Conservation (phyloP, 2,113 vertebrate species). For the Nerophis lumbriciformis region DNA sequence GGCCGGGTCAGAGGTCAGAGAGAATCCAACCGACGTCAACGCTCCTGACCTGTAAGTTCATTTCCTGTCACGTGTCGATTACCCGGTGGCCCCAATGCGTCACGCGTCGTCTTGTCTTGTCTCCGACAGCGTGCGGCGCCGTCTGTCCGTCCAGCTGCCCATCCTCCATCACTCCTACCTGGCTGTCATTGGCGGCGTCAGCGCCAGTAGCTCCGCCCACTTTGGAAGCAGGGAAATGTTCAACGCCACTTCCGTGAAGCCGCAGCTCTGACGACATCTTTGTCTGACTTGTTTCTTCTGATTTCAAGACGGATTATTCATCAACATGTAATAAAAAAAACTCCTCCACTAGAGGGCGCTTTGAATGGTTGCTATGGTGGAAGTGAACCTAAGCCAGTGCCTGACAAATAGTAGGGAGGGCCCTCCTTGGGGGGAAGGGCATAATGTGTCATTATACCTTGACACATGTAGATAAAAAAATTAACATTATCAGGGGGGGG, state of each 20-base stretch:
- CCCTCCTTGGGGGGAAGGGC: too few species aligned
- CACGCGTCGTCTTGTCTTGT: neutral
- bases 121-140: constrained; percentile 32
- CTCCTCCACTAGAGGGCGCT: neutral
- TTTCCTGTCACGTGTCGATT: neutral
- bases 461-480: too few species aligned
- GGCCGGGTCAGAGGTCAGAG: too few species aligned
- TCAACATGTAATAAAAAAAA: neutral
- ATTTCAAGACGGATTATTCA: too few species aligned
- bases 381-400: neutral
- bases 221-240: constrained; percentile 9
- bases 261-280: neutral
- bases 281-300: neutral
- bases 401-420: too few species aligned
- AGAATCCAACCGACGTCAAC: constrained; percentile 27
- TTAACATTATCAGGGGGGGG: too few species aligned
- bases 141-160: constrained; percentile 53
- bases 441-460: too few species aligned
- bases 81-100: neutral
- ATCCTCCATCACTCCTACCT: constrained; percentile 63
- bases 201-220: constrained; percentile 47
- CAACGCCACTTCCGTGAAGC: constrained; percentile 1
- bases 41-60: constrained; percentile 50
- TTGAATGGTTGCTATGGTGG: too few species aligned
- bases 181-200: constrained; percentile 36